Percentiles rank a stretch among this genome's conserved stretches.
phyloP scores from a whole-genome alignment of 2,888 invertebrate genomes.

The Latheticus oryzae region DNA sequence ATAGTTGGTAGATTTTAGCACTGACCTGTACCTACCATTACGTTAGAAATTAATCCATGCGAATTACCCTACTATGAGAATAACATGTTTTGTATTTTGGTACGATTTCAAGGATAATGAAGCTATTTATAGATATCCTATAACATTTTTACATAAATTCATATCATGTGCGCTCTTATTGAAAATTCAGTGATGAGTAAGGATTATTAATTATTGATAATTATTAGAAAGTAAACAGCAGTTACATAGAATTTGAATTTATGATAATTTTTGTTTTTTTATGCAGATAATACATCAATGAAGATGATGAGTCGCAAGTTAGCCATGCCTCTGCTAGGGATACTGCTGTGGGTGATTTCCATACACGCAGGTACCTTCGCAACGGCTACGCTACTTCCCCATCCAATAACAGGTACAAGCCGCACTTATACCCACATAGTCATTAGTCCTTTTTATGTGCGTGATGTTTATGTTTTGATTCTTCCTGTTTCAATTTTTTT shows the following conservation, averaged over 20 bases:
- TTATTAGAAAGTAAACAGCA: neutral
- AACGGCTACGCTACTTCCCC: conserved; percentile 45
- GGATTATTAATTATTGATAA: too few species aligned
- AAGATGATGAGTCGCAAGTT: conserved; percentile 46
- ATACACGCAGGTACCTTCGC: conserved; percentile 48
- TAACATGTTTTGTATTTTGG: conserved; percentile 7
- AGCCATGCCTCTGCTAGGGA: conserved; percentile 47
- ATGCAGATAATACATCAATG: conserved; percentile 39
- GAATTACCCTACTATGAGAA: neutral
- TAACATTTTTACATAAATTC: neutral
- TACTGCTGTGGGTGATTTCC: conserved; percentile 48
- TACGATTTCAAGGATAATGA: neutral
- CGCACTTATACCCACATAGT: conserved; percentile 43
- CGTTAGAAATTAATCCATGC: neutral
- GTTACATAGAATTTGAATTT: neutral
- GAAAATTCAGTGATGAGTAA: too few species aligned
- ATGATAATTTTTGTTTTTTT: conserved; percentile 1
- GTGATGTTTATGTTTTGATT: conserved; percentile 36
- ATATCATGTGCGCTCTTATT: neutral
- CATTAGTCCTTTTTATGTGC: conserved; percentile 12
- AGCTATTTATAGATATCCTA: conserved; percentile 2
- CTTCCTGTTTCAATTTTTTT: neutral
- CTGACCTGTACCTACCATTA: conserved; percentile 19
- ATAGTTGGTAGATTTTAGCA: too few species aligned
- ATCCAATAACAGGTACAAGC: conserved; percentile 46